These are phyloP conservation scores for Teinopalpus imperialis DNA, from an alignment of 2,888 invertebrate genomes.

Conservation along the genomic window DNA sequence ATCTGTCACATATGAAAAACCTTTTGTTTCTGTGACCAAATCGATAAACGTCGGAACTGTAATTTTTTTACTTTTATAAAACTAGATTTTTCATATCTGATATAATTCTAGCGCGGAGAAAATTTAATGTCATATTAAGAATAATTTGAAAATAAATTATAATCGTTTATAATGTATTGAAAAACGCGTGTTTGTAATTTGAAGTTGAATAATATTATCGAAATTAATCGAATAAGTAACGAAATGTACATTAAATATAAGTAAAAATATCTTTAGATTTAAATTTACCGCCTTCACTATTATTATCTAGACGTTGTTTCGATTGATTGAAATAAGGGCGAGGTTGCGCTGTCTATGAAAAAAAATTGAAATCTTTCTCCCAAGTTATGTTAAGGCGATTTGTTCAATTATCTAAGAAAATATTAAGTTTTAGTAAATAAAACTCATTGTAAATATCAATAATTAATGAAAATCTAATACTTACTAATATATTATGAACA, in stretches of 20 bases:
- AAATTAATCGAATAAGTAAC: slow-evolving; percentile 5
- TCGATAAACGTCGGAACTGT: not conserved
- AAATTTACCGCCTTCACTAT: slow-evolving; percentile 16
- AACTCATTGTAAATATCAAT: not conserved
- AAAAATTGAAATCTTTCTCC: no score
- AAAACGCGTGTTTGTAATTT: slow-evolving; percentile 9
- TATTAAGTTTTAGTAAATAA: not conserved
- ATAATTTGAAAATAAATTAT: no score
- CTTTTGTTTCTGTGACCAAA: no score
- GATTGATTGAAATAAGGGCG: no score
- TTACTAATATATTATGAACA: no score
- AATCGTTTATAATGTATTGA: not conserved
- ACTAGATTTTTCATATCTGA: not conserved
- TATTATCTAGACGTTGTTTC: not conserved
- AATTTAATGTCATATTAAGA: not conserved
- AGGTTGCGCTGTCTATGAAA: no score
- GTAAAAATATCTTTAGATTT: slow-evolving; percentile 6
- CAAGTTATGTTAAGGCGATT: not conserved
- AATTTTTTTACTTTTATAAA: slow-evolving; percentile 9
- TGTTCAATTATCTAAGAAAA: not conserved
- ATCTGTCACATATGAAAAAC: no score
- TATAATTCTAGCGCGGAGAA: not conserved
- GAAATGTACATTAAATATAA: slow-evolving; percentile 10
- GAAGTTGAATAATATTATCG: not conserved
- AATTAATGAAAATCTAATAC: no score